Evolutionary conservation across 2,888 invertebrate genomes (phyloP), one percentile per base, ranked within the genome.

Genomic region (Lasioglossum marginatum): DNA sequence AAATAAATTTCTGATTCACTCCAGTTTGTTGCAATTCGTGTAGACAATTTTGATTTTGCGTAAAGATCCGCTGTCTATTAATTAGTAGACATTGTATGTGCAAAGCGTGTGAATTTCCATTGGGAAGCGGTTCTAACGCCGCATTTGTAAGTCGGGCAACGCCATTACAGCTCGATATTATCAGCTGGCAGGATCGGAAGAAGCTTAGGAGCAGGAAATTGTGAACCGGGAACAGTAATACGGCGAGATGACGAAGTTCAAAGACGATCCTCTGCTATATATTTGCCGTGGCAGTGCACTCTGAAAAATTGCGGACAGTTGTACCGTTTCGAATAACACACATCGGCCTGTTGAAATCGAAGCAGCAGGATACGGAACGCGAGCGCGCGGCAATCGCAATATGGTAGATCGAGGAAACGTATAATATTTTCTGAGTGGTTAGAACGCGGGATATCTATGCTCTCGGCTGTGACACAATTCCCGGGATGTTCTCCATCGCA

Each of bases 361-460:
- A 73, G 79, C 74, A 45, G 57, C 72, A 45, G 81, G 77, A 75
- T 43, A 75, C 77, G 52, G 23, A 31, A 40, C 77, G n/a, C 52
- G 52, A 31, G 43, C 45, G 57, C 45, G 34, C 45, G 34, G 57
- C 27, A 37, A 76, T 79, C 75, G 87, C 78, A 82, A 77, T 75
- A 78, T 57, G 76, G 77, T 43, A 52, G 79, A 80, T 87, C 81
- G 83, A 72, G 83, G 85, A 82, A 87, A 87, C 78, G 85, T 87
- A 83, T 73, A 83, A 81, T 81, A 87, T 85, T 86, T 88, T 80
- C 83, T 82, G 87, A 87, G 83, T 83, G 87, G 88, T 80, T 88
- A 78, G 81, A 80, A 82, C 72, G 68, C 63, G 60, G 77, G 77
- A 81, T 81, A 82, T 79, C 60, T 57, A 52, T 77, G 52, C 77